Evolutionary conservation across 2,113 vertebrate species (phyloP).

Genomic region (Rhea americana): DNA sequence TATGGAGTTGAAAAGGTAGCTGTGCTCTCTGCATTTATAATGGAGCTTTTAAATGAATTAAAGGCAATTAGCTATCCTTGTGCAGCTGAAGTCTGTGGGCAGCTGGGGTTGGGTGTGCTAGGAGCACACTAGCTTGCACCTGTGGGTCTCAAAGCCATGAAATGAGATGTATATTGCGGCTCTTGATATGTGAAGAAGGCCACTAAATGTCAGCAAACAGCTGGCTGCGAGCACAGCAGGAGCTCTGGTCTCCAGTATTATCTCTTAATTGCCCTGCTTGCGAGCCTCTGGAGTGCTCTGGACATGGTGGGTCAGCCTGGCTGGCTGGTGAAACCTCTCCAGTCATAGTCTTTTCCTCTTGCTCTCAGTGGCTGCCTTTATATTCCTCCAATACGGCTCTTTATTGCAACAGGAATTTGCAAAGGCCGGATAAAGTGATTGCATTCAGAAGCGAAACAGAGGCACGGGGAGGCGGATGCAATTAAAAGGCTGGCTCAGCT

Average conservation of each 20-base stretch:
- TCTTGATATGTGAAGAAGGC: background rate
- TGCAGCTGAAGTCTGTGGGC: background rate
- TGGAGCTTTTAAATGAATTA: background rate
- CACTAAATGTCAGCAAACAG: background rate
- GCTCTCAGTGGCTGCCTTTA: background rate
- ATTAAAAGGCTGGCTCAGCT: slow-evolving; percentile 39
- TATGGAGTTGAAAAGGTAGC: background rate
- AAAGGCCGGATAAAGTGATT: background rate
- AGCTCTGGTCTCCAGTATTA: background rate
- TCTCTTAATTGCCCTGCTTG: background rate
- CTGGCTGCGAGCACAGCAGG: background rate
- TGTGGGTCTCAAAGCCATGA: background rate
- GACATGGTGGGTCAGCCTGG: background rate
- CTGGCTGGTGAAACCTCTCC: accelerated
- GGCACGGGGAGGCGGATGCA: slow-evolving; percentile 21
- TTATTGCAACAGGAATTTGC: background rate
- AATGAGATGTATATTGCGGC: background rate
- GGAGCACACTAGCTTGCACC: accelerated
- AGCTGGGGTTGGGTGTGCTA: background rate
- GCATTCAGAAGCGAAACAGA: background rate
- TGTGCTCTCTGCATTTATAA: accelerated
- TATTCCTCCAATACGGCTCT: background rate
- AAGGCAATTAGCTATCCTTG: background rate
- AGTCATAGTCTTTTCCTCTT: background rate
- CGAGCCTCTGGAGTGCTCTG: background rate